A percentile compares a stretch with the other conserved stretches of the same genome.
Conservation (phyloP, 2,888 invertebrate species). For the Sylvicola fuscatus region DNA sequence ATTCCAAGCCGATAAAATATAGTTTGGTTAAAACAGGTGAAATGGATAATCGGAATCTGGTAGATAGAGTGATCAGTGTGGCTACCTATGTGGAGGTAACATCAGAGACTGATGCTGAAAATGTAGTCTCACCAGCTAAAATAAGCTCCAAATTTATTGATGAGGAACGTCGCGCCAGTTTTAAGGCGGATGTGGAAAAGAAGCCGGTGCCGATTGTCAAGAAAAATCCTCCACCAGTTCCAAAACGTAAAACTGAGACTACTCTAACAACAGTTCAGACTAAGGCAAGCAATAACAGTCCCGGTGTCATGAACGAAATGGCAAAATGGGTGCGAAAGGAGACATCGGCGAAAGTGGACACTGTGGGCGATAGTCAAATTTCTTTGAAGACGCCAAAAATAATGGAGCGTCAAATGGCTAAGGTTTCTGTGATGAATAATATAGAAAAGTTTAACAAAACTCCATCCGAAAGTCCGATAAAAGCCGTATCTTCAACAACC, state of each 20-base stretch:
- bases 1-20: slow-evolving; percentile 15
- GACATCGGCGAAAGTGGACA: slow-evolving; percentile 12
- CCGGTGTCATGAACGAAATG: slow-evolving; percentile 12
- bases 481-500: background rate
- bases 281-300: background rate
- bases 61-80: slow-evolving; percentile 25
- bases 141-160: slow-evolving; percentile 26
- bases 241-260: background rate
- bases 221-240: slow-evolving; percentile 4
- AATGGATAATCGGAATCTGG: too few relatives aligned
- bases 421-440: background rate
- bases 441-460: slow-evolving; percentile 1
- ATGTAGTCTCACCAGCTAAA: slow-evolving; percentile 20
- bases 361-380: background rate
- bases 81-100: slow-evolving; percentile 24
- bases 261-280: slow-evolving; percentile 5
- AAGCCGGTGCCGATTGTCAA: slow-evolving; percentile 2
- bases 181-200: slow-evolving; percentile 14
- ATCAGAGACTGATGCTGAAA: slow-evolving; percentile 25
- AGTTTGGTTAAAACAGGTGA: slow-evolving; percentile 16
- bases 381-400: background rate
- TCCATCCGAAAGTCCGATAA: background rate
- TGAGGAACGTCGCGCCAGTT: slow-evolving; percentile 25
- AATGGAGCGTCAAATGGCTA: background rate
- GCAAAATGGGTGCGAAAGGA: slow-evolving; percentile 18